A percentile compares a stretch with the other conserved stretches of the same genome.
phyloP scores from a whole-genome alignment of 2,797 vertebrate species.

The Centropyge bicolor region DNA sequence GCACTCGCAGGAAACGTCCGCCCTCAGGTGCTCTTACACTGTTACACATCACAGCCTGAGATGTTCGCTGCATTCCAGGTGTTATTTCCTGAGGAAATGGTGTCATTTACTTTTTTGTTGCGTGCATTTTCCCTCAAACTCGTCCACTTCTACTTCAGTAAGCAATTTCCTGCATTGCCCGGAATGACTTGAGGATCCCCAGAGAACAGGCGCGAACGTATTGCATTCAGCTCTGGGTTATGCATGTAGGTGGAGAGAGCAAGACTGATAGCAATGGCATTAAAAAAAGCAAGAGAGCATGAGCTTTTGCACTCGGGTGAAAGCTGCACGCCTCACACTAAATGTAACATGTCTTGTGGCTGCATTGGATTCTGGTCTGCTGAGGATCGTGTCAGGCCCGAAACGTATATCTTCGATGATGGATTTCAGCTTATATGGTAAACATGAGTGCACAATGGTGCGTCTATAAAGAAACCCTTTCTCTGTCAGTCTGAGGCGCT shows the following conservation, averaged over 20 bases:
- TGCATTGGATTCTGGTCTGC: constrained; percentile 43
- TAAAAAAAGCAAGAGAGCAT: constrained; percentile 30
- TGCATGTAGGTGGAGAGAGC: constrained; percentile 57
- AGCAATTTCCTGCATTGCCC: constrained; percentile 62
- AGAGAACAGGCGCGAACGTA: constrained; percentile 40
- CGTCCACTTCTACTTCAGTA: constrained; percentile 49
- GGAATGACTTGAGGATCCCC: constrained; percentile 52
- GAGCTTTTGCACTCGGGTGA: constrained; percentile 41
- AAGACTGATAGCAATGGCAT: constrained; percentile 52
- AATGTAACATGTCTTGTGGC: constrained; percentile 42
- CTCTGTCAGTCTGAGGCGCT: background rate
- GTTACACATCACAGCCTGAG: constrained; percentile 22
- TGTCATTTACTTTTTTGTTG: constrained; percentile 54
- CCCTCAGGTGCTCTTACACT: constrained; percentile 20
- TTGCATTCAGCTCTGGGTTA: constrained; percentile 60
- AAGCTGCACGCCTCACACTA: constrained; percentile 25
- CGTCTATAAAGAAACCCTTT: background rate
- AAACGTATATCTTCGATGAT: constrained; percentile 17
- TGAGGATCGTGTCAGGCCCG: constrained; percentile 20
- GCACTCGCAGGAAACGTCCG: constrained; percentile 6
- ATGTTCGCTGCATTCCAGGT: constrained; percentile 19
- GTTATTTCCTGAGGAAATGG: constrained; percentile 47
- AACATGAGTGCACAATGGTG: constrained; percentile 8
- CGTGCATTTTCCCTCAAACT: constrained; percentile 38
- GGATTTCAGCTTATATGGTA: constrained; percentile 18